phyloP scores from a whole-genome alignment of 1,140 invertebrate species.

The Anoplophora glabripennis region DNA sequence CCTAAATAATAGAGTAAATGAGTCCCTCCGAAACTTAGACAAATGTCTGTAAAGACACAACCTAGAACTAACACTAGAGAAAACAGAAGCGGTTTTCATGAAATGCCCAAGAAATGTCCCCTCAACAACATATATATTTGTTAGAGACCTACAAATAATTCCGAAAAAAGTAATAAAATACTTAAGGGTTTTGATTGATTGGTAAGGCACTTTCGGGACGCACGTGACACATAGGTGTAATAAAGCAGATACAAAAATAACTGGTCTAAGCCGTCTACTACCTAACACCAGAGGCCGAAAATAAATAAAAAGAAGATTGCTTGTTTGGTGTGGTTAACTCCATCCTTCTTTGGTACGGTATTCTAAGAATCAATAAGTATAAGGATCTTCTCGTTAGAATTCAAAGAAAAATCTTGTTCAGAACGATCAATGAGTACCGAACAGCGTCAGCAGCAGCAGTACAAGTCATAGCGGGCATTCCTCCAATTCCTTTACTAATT shows the following conservation, averaged over 20 bases:
- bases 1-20: too few species aligned
- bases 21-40: too few species aligned
- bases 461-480: not conserved
- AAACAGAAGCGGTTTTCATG: conserved; percentile 5
- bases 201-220: not conserved
- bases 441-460: conserved; percentile 5
- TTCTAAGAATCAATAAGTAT: not conserved
- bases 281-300: not conserved
- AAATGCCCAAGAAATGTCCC: not conserved
- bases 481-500: too few species aligned
- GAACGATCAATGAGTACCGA: not conserved
- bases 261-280: not conserved
- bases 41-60: not conserved
- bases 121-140: not conserved
- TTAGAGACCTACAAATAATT: not conserved
- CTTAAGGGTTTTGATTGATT: not conserved
- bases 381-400: not conserved
- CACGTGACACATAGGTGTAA: not conserved
- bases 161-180: not conserved
- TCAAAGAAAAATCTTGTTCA: not conserved
- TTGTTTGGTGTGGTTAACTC: not conserved
- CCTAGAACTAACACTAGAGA: not conserved
- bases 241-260: not conserved
- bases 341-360: not conserved
- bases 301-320: not conserved